Evolutionary conservation across 2,888 invertebrate species (phyloP), one percentile per base, ranked within the genome.

Genomic region (Nyleta sp.): DNA sequence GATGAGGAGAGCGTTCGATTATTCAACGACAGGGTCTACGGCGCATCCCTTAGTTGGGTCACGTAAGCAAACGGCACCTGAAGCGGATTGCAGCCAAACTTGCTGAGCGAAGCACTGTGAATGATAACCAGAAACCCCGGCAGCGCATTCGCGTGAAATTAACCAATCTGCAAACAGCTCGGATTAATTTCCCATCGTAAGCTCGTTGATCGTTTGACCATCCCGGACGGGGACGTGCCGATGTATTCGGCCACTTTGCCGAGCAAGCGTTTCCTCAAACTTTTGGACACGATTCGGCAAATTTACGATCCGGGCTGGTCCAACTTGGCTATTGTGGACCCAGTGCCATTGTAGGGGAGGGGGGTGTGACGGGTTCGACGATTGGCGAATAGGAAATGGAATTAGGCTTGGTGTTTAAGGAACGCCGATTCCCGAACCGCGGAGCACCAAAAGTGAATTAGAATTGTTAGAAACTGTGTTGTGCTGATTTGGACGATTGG

Each of bases 51-150:
- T 46, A 78, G 78, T 78, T 78, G 28, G 52, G 73, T 78, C 78
- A 78, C 73, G 78, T 73, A 78, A 78, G 73, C 78, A 78, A 78
- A 73, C 73, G 78, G 35, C 70, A 74, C 70, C 68, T 70, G 78
- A 74, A 73, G 53, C 73, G 68, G 48, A 70, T 70, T 64, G 68
- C 73, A 65, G 68, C 53, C 52, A 60, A 78, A 68, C 74, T 73
- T 70, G 74, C 68, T 40, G 50, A 72, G 77, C 72, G 67, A 55
- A 59, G 64, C 70, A 42, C 57, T 53, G 55, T 70, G 73, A 78
- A 78, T 78, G 73, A 73, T 78, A 78, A 78, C 68, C 50, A 64
- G 68, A 40, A 73, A 20, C 40, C 50, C 64, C 38, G 28, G 42
- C 57, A 50, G 71, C 48, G 62, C 60, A 71, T 73, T 73, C 64